Evolutionary conservation across 2,888 invertebrate species (phyloP), one percentile per base, ranked within the genome.

Genomic region (Epistrophe grossulariae): DNA sequence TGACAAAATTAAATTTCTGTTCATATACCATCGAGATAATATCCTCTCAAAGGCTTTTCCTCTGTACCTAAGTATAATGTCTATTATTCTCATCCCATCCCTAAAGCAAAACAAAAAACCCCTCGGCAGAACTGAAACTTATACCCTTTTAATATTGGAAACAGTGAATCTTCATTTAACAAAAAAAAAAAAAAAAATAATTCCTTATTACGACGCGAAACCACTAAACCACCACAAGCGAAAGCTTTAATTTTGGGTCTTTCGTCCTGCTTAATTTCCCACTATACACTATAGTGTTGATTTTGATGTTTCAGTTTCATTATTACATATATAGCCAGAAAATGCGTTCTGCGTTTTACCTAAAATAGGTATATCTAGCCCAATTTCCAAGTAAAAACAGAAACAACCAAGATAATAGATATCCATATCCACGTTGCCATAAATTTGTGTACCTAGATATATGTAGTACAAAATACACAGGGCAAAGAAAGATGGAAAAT

Each of bases 401-500:
- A 38, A 52, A 28, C 35, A 55, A 17, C 48, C 31, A 0, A 38
- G 68, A 24, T 62, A 43, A 62, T 24, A 62, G 62, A 62, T 62
- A 70, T 52, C 35, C 38, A 70, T 11, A 28, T 52, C 19, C 15
- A 52, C 3, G 48, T 66, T 35, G 13, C n/a, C 15, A 50, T 50
- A 50, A 68, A 72, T 73, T 68, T 73, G 73, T 78, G 70, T 24
- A 24, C 24, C 24, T 24, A 24, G 24, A 24, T n/a, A 24, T 24
- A 24, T 24, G 24, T 50, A 15, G 15, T 17, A 24, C 19, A 60
- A 60, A 84, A 76, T 80, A 79, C 40, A 71, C 40, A 71, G 50
- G 66, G 60, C 70, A 59, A 50, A 71, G 71, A 52, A 59, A 76
- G 66, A 64, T 80, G 45, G 76, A 73, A 81, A 85, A 85, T 85